phyloP scores from a whole-genome alignment of 2,113 vertebrate species.

The Ameiurus melas region DNA sequence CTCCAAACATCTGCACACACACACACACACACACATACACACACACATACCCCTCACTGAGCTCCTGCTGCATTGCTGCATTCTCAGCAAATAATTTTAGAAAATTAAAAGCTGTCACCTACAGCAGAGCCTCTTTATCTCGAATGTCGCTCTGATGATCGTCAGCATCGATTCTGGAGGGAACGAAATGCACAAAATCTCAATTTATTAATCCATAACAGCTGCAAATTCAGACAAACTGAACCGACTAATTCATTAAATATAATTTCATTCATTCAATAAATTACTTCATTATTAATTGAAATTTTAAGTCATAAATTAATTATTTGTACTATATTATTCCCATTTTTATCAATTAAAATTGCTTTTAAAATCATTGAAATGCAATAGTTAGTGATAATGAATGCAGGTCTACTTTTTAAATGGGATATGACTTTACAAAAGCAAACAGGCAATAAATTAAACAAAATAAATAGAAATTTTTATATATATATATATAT shows the following conservation, averaged over 20 bases:
- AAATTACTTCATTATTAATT: too few relatives aligned
- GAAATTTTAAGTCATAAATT: not conserved
- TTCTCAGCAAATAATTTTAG: not conserved
- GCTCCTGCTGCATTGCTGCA: not conserved
- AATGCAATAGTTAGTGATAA: not conserved
- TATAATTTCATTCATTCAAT: too few relatives aligned
- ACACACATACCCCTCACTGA: not conserved
- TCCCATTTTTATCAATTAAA: not conserved
- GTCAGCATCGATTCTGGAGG: conserved; percentile 75
- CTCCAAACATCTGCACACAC: conserved; percentile 84
- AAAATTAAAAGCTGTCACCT: conserved; percentile 61
- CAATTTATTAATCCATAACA: not conserved
- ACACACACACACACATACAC: conserved; percentile 77
- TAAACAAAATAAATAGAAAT: not conserved
- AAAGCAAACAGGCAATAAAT: not conserved
- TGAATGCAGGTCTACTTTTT: not conserved
- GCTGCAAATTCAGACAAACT: not conserved
- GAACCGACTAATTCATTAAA: too few relatives aligned
- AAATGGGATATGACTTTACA: not conserved
- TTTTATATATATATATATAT: too few relatives aligned
- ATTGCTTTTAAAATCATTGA: not conserved
- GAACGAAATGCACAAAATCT: not conserved
- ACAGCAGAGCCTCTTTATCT: conserved; percentile 91
- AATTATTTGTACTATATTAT: not conserved
- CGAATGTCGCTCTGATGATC: conserved; percentile 75